phyloP scores from a whole-genome alignment of 1,140 invertebrate species.

The Gyrodactylus salaris region DNA sequence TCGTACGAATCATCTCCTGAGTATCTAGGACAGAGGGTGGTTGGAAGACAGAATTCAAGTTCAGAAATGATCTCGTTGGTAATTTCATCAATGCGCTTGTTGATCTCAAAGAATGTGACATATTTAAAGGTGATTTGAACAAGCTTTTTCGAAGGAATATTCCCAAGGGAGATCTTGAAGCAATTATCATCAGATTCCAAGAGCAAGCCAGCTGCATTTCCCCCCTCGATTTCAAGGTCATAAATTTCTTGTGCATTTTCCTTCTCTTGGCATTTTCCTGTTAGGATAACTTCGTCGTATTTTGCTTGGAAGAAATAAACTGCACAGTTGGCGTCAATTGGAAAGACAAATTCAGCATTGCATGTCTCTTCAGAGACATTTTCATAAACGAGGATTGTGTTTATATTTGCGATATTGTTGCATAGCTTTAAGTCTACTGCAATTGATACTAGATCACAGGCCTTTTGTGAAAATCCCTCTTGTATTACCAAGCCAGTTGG shows the following conservation, averaged over 20 bases:
- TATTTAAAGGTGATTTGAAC: neutral
- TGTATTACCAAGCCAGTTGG: neutral
- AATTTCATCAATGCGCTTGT: neutral
- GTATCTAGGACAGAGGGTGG: neutral
- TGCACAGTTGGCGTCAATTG: neutral
- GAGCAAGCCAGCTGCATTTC: neutral
- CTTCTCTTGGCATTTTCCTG: neutral
- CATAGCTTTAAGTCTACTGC: neutral
- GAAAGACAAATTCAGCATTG: neutral
- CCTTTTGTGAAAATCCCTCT: neutral
- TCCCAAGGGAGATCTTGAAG: neutral
- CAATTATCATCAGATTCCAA: neutral
- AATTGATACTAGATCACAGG: neutral
- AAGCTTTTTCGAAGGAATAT: neutral
- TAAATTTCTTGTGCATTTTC: neutral
- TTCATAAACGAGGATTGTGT: neutral
- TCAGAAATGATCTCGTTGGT: neutral
- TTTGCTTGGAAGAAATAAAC: neutral
- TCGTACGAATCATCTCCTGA: neutral
- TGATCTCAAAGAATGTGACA: neutral
- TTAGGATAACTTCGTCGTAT: neutral
- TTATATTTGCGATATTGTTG: neutral
- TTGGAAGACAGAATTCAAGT: neutral
- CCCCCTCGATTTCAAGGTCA: neutral
- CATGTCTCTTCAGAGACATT: neutral